phyloP scores from a whole-genome alignment of 2,888 invertebrate genomes.

The Lysandra coridon region DNA sequence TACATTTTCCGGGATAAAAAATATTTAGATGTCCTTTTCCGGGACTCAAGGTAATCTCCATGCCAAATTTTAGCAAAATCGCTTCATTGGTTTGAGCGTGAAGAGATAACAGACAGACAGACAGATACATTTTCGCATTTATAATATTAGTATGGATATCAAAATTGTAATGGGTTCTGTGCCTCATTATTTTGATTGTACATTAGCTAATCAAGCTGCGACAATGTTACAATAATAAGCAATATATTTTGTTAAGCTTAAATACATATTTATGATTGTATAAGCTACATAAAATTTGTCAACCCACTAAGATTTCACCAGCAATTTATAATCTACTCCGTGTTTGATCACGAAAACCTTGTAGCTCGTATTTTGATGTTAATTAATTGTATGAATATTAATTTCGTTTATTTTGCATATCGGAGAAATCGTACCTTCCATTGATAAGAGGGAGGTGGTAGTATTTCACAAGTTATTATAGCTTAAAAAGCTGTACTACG shows the following conservation, averaged over 20 bases:
- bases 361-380: not conserved
- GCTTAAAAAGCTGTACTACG: too few relatives aligned
- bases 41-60: too few relatives aligned
- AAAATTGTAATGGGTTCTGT: too few relatives aligned
- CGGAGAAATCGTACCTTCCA: not conserved
- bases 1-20: too few relatives aligned
- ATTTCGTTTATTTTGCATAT: not conserved
- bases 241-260: not conserved
- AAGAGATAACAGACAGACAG: too few relatives aligned
- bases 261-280: not conserved
- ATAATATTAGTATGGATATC: too few relatives aligned
- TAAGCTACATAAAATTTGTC: constrained; percentile 14
- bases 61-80: too few relatives aligned
- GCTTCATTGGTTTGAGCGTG: too few relatives aligned
- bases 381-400: constrained; percentile 17
- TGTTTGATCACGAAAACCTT: constrained; percentile 8
- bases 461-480: not conserved
- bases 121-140: too few relatives aligned
- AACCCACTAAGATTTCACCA: not conserved
- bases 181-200: too few relatives aligned
- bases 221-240: not conserved
- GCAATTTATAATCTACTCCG: not conserved
- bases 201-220: too few relatives aligned
- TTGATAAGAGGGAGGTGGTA: not conserved
- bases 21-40: too few relatives aligned